phyloP scores from a whole-genome alignment of 2,888 invertebrate species.

The Folsomia manolachei region DNA sequence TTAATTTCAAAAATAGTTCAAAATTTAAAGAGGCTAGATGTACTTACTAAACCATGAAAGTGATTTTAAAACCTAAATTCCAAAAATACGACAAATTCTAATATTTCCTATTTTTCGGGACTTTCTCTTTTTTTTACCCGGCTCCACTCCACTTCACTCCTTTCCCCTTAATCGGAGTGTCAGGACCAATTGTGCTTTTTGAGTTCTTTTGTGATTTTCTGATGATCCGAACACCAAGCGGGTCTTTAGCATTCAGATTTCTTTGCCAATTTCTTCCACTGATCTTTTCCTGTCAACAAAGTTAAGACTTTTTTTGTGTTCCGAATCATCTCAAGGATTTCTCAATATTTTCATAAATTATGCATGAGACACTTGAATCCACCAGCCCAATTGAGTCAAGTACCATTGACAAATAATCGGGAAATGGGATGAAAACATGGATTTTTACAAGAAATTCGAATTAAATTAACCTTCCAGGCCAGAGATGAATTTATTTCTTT shows the following conservation, averaged over 20 bases:
- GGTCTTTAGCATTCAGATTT: too few relatives aligned
- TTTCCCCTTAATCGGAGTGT: neutral
- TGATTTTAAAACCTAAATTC: too few relatives aligned
- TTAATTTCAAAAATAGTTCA: too few relatives aligned
- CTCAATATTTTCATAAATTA: conserved; percentile 42
- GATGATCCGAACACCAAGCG: conserved; percentile 7
- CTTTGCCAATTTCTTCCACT: neutral
- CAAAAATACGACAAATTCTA: too few relatives aligned
- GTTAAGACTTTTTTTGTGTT: neutral
- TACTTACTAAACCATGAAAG: too few relatives aligned
- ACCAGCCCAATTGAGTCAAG: conserved; percentile 17
- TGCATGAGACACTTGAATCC: conserved; percentile 31
- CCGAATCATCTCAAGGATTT: neutral
- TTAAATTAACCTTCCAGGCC: neutral
- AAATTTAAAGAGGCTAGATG: too few relatives aligned
- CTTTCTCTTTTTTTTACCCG: neutral
- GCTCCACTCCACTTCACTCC: too few relatives aligned
- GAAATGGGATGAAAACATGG: neutral
- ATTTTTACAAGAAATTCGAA: conserved; percentile 1
- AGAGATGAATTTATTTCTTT: conserved; percentile 2
- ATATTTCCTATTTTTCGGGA: too few relatives aligned
- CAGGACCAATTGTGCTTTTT: neutral
- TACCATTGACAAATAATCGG: conserved; percentile 7
- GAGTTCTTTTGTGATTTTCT: conserved; percentile 3
- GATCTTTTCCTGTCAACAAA: neutral